Conservation (phyloP, 2,888 invertebrate genomes). For the Eupithecia centaureata region DNA sequence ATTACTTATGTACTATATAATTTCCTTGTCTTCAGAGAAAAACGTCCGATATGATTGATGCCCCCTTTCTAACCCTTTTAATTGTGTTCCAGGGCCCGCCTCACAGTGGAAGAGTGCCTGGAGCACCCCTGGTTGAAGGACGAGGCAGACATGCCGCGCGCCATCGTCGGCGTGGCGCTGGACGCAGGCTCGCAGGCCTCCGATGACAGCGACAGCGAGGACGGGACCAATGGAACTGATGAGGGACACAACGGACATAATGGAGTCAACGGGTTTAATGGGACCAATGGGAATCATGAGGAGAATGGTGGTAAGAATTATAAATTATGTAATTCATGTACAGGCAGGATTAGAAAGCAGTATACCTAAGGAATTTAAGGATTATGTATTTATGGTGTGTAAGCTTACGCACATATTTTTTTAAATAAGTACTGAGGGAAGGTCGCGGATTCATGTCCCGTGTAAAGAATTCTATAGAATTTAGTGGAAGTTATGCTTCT, state of each 20-base stretch:
- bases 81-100: slow-evolving; percentile 88
- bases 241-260: slow-evolving; percentile 51
- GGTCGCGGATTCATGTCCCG: no score
- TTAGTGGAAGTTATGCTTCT: not conserved
- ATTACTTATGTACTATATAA: not conserved
- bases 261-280: slow-evolving; percentile 45
- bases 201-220: slow-evolving; percentile 35
- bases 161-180: slow-evolving; percentile 72
- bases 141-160: slow-evolving; percentile 82
- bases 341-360: not conserved
- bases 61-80: not conserved
- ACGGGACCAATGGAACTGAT: slow-evolving; percentile 49
- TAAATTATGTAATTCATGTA: not conserved
- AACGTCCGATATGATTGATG: not conserved
- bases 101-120: slow-evolving; percentile 94
- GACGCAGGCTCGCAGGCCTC: slow-evolving; percentile 56
- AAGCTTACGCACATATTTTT: no score
- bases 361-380: not conserved
- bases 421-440: no score
- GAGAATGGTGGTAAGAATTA: slow-evolving; percentile 62
- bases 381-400: no score
- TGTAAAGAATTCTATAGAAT: no score
- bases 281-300: slow-evolving; percentile 66
- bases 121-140: slow-evolving; percentile 95
- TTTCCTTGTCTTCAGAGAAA: not conserved